These are phyloP conservation scores for Elmis aenea DNA, from an alignment of 2,888 invertebrate species.

Conservation along the genomic window DNA sequence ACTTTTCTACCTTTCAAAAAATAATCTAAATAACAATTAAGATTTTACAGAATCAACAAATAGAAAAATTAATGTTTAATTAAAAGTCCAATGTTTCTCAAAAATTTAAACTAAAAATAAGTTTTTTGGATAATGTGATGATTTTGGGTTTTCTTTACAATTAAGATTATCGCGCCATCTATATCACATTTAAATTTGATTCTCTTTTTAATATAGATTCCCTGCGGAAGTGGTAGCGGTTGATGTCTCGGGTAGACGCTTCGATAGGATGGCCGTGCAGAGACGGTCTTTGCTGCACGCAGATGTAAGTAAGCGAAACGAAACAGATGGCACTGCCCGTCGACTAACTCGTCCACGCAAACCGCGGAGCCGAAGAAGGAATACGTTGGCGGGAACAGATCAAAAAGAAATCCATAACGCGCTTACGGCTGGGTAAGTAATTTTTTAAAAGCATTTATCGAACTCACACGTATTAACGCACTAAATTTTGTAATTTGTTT, in stretches of 20 bases:
- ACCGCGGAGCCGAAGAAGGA: slow-evolving; percentile 78
- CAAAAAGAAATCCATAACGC: slow-evolving; percentile 85
- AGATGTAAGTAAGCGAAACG: slow-evolving; percentile 34
- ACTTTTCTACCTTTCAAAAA: no score
- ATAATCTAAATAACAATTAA: no score
- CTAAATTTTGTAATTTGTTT: no score
- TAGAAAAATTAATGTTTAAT: no score
- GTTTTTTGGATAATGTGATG: no score
- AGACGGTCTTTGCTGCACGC: slow-evolving; percentile 72
- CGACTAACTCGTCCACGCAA: slow-evolving; percentile 68
- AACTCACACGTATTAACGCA: no score
- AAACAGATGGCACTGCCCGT: slow-evolving; percentile 45
- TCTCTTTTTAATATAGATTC: slow-evolving; percentile 55
- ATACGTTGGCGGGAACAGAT: slow-evolving; percentile 87
- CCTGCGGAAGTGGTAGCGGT: slow-evolving; percentile 84
- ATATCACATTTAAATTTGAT: neutral
- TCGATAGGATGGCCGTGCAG: slow-evolving; percentile 83
- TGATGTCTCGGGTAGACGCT: slow-evolving; percentile 82
- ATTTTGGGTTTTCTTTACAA: no score
- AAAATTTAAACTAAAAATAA: no score
- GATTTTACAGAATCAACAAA: no score
- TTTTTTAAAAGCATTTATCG: no score
- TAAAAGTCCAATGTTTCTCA: no score
- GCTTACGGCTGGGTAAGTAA: slow-evolving; percentile 71
- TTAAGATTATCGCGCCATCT: slow-evolving; percentile 6